These are phyloP conservation scores for Cyprinodon variegatus DNA, from an alignment of 2,113 vertebrate species.

Conservation along the genomic window DNA sequence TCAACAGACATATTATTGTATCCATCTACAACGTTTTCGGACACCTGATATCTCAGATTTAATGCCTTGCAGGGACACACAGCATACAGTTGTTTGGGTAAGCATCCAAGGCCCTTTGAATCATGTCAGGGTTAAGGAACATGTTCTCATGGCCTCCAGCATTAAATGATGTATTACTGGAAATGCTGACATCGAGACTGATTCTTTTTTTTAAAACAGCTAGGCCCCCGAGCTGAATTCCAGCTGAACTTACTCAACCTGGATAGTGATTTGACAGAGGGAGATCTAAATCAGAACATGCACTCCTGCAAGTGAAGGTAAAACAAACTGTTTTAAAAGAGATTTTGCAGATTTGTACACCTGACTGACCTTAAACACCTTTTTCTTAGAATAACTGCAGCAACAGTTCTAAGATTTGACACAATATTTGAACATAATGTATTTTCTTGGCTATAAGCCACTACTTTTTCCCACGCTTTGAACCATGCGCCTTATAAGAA, in stretches of 20 bases:
- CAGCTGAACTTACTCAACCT: constrained; percentile 54
- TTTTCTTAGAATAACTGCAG: not conserved
- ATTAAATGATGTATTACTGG: constrained; percentile 33
- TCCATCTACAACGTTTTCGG: constrained; percentile 19
- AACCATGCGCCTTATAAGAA: no score
- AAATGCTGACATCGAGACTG: constrained; percentile 54
- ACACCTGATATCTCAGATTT: constrained; percentile 22
- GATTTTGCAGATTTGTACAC: not conserved
- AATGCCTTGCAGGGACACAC: constrained; percentile 8
- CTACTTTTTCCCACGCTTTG: no score
- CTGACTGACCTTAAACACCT: not conserved
- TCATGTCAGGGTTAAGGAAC: constrained; percentile 20
- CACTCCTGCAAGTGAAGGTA: not conserved
- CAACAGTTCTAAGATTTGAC: not conserved
- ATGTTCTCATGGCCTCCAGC: constrained; percentile 34
- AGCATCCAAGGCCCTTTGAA: constrained; percentile 32
- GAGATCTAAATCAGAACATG: constrained; percentile 20
- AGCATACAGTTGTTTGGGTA: constrained; percentile 24
- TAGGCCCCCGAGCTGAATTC: constrained; percentile 38
- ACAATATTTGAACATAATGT: not conserved
- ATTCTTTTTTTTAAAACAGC: constrained; percentile 29
- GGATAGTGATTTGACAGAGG: constrained; percentile 48
- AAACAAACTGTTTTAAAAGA: not conserved
- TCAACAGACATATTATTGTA: constrained; percentile 48
- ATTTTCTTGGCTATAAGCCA: no score